These are phyloP conservation scores for Oryzias javanicus DNA, from an alignment of 2,113 vertebrate genomes.

Conservation along the genomic window DNA sequence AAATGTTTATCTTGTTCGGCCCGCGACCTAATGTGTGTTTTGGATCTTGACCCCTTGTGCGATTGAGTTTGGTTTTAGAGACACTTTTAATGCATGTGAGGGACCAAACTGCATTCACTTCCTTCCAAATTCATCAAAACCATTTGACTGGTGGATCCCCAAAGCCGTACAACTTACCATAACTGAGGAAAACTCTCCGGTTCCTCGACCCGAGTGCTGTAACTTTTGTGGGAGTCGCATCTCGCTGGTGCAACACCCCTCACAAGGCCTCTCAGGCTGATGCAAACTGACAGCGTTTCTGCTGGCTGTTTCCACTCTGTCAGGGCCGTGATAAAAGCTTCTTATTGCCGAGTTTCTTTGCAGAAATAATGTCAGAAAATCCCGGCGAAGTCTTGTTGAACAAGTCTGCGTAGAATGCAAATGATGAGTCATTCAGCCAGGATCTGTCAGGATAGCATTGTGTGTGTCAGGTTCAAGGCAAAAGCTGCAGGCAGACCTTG, in stretches of 20 bases:
- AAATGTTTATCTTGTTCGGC: too few relatives aligned
- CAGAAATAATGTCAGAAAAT: conserved; percentile 27
- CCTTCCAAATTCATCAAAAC: background rate
- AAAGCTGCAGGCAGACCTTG: conserved; percentile 17
- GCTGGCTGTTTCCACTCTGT: conserved; percentile 14
- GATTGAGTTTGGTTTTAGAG: too few relatives aligned
- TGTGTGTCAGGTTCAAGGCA: conserved; percentile 12
- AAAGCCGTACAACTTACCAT: background rate
- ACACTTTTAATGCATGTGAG: too few relatives aligned
- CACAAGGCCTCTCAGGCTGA: conserved; percentile 5
- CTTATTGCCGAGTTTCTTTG: background rate
- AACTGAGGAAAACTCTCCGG: background rate
- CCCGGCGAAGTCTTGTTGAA: conserved; percentile 20
- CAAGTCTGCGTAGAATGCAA: conserved; percentile 39
- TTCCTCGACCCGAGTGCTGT: background rate
- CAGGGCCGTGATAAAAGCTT: conserved; percentile 43
- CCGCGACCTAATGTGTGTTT: too few relatives aligned
- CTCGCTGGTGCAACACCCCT: background rate
- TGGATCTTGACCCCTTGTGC: too few relatives aligned
- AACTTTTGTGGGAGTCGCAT: background rate
- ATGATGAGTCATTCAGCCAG: conserved; percentile 15
- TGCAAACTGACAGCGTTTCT: conserved; percentile 17
- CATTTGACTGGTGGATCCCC: too few relatives aligned
- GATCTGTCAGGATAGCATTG: conserved; percentile 2
- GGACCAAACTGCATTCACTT: too few relatives aligned